phyloP scores from a whole-genome alignment of 2,797 vertebrate genomes.

The Nyctalus aviator region DNA sequence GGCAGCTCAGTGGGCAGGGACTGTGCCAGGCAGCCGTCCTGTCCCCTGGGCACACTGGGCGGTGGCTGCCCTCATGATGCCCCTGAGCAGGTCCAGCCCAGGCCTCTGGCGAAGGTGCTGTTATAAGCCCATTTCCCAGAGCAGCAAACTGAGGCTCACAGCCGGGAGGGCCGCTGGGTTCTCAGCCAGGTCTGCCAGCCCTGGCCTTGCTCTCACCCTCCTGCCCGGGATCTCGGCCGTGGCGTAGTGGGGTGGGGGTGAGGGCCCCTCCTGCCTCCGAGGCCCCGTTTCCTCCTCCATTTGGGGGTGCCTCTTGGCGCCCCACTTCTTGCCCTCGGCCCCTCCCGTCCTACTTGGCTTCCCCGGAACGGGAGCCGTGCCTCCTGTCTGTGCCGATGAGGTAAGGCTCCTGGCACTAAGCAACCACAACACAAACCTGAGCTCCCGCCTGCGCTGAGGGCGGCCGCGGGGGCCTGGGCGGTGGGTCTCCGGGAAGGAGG shows the following conservation, averaged over 20 bases:
- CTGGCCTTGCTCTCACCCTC: fast-evolving
- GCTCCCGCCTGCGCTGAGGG: fast-evolving
- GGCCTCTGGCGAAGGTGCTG: not conserved
- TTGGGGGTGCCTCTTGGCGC: not conserved
- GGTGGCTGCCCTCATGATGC: fast-evolving
- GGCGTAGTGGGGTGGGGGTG: not conserved
- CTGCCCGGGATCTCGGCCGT: fast-evolving
- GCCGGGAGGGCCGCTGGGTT: not conserved
- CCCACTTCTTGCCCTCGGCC: fast-evolving
- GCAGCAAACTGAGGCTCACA: not conserved
- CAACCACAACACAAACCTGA: not conserved
- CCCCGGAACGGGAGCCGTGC: not conserved
- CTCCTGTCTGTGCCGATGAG: not conserved
- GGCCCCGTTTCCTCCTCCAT: not conserved
- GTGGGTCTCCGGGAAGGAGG: too few species aligned
- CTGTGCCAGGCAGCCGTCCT: fast-evolving
- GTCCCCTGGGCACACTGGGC: fast-evolving
- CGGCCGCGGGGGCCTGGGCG: fast-evolving
- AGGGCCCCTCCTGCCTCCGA: not conserved
- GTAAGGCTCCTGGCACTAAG: not conserved
- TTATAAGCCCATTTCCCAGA: not conserved
- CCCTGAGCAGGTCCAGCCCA: not conserved
- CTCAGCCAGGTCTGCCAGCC: not conserved
- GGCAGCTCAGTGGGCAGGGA: fast-evolving
- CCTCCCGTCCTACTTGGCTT: not conserved